Evolutionary conservation across 2,113 vertebrate genomes (phyloP).

Genomic region (Edolisoma coerulescens): DNA sequence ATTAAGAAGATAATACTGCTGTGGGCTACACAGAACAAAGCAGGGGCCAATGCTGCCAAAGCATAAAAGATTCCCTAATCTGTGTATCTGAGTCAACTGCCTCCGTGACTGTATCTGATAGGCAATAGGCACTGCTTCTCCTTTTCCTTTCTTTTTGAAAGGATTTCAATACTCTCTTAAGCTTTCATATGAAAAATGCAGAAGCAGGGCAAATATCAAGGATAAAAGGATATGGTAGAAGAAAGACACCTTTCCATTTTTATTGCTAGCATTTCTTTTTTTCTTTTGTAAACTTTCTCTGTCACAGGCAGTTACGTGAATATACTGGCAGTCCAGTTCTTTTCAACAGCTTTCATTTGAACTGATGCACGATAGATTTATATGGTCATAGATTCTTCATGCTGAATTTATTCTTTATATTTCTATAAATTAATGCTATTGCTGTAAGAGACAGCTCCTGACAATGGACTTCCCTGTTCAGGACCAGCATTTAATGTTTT

Average conservation of each 20-base stretch:
- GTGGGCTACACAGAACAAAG: neutral
- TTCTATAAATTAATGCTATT: slow-evolving; percentile 68
- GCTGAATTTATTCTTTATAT: slow-evolving; percentile 65
- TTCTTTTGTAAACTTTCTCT: slow-evolving; percentile 53
- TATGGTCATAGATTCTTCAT: slow-evolving; percentile 34
- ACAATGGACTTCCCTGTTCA: slow-evolving; percentile 29
- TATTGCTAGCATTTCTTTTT: slow-evolving; percentile 28
- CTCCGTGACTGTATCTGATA: neutral
- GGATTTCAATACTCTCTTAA: slow-evolving; percentile 38
- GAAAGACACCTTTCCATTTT: slow-evolving; percentile 49
- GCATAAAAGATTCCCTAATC: neutral
- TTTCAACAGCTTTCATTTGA: slow-evolving; percentile 54
- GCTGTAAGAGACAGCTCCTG: slow-evolving; percentile 17
- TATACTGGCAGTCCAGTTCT: slow-evolving; percentile 49
- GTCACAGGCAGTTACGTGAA: slow-evolving; percentile 12
- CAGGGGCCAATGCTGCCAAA: neutral
- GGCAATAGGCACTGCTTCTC: neutral
- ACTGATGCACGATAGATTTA: slow-evolving; percentile 60
- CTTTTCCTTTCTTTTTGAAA: neutral
- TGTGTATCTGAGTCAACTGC: neutral
- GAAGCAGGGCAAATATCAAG: slow-evolving; percentile 37
- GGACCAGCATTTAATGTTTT: slow-evolving; percentile 47
- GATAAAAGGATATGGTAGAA: slow-evolving; percentile 23
- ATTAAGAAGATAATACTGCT: neutral
- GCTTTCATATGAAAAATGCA: slow-evolving; percentile 42